A percentile compares a stretch with the other conserved stretches of the same genome.
Conservation (phyloP, 2,797 vertebrate species). For the Psittacula derbiana region DNA sequence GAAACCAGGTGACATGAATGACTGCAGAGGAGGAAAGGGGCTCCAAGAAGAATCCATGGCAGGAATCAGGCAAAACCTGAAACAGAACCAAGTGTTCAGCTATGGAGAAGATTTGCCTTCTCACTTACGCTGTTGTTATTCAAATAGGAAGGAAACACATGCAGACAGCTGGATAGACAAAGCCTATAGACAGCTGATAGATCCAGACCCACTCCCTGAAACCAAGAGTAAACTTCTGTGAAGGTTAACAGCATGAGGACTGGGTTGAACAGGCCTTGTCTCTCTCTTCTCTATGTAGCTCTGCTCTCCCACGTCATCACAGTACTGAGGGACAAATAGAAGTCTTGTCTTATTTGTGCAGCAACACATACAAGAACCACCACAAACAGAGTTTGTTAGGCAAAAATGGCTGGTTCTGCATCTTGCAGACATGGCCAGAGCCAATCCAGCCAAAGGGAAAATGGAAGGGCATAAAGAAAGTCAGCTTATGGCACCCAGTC, state of each 20-base stretch:
- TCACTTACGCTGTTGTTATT: background rate
- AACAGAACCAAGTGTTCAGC: background rate
- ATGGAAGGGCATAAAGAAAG: background rate
- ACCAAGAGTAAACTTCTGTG: background rate
- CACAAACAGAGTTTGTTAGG: background rate
- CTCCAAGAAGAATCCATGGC: background rate
- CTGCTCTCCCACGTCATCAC: background rate
- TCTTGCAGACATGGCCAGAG: background rate
- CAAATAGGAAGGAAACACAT: background rate
- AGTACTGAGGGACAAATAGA: background rate
- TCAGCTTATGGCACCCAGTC: background rate
- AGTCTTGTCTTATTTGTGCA: background rate
- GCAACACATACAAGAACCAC: background rate
- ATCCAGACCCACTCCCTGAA: background rate
- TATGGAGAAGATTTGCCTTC: background rate
- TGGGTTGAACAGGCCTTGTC: background rate
- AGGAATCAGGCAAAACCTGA: background rate
- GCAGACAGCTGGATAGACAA: background rate
- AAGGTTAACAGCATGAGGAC: background rate
- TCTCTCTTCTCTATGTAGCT: background rate
- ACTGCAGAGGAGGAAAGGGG: background rate
- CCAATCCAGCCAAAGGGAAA: background rate
- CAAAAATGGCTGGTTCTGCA: background rate
- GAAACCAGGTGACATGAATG: background rate
- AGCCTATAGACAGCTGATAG: rapidly evolving